Base-by-base conservation (phyloP, 2,888 invertebrate genomes). In the Pachydiplax longipennis region DNA sequence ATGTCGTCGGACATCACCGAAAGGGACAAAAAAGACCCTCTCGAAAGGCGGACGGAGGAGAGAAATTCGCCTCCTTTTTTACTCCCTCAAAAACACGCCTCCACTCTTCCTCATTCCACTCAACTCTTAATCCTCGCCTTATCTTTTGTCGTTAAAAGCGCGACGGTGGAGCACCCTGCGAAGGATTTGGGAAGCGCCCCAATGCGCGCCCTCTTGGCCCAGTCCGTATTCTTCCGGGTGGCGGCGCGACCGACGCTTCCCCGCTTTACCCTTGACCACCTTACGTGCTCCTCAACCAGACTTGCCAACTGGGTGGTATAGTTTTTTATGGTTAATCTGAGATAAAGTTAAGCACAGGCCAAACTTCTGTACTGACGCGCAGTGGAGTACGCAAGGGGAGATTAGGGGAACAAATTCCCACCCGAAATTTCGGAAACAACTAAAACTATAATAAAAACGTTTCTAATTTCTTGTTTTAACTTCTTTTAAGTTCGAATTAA, bases 141-240 rank as follows among this genome's bases (percentile, higher is more conserved):
- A 73, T 31, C 73, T 73, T 31, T 31, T 73, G 73, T 31, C 73
- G 31, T 73, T 73, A 73, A 73, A 73, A 25, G 35, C 15, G 58
- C 65, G 87, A 87, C 87, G 61, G 87, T 87, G 87, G 87, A 53
- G 58, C 61, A n/a, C 87, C 35, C 87, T 87, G 22, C n/a, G 61
- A 37, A 87, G 37, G 31, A 18, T 35, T 44, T 5, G 87, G 18
- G 87, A 87, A 58, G 22, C 87, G 61, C 87, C 87, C 87, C 61
- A 87, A 87, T 37, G 58, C 18, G n/a, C 37, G 61, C n/a, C 87
- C 61, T 40, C 87, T 87, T 87, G 87, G 37, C 87, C 87, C 87
- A 87, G 87, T 87, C 87, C 87, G 65, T 37, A 12, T 22, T 65
- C 87, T 87, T 87, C 87, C 87, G 87, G 87, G 87, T 87, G 87